phyloP scores from a whole-genome alignment of 2,888 invertebrate species.

The Branchinecta sandiegonensis region DNA sequence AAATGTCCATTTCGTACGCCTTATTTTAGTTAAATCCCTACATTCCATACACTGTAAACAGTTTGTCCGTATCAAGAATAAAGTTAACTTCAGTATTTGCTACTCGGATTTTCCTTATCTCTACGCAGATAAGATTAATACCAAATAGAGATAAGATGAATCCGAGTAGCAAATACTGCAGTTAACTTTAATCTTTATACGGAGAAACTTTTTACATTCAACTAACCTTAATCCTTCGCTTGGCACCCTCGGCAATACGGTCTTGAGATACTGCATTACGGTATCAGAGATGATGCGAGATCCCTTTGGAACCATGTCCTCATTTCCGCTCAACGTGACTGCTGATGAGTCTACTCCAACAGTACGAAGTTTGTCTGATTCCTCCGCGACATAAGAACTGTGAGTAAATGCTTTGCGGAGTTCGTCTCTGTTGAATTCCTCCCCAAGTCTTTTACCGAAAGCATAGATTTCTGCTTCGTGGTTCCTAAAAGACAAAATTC shows the following conservation, averaged over 20 bases:
- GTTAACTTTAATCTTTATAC: too few relatives aligned
- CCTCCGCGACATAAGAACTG: constrained; percentile 55
- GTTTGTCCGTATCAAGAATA: too few relatives aligned
- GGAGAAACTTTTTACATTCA: too few relatives aligned
- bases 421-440: constrained; percentile 56
- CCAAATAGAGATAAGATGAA: too few relatives aligned
- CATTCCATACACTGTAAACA: too few relatives aligned
- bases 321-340: constrained; percentile 50
- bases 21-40: too few relatives aligned
- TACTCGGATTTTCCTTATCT: too few relatives aligned
- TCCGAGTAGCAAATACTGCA: too few relatives aligned
- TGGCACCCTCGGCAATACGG: neutral
- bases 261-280: neutral
- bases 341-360: constrained; percentile 48
- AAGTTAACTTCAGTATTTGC: too few relatives aligned
- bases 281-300: constrained; percentile 30
- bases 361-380: constrained; percentile 50
- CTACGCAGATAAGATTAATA: too few relatives aligned
- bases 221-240: neutral
- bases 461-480: constrained; percentile 71
- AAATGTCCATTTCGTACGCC: too few relatives aligned
- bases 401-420: constrained; percentile 64
- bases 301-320: constrained; percentile 51
- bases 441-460: constrained; percentile 68
- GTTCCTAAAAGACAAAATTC: constrained; percentile 48